Evolutionary conservation across 2,797 vertebrate species (phyloP).

Genomic region (Tiaroga cobitis): DNA sequence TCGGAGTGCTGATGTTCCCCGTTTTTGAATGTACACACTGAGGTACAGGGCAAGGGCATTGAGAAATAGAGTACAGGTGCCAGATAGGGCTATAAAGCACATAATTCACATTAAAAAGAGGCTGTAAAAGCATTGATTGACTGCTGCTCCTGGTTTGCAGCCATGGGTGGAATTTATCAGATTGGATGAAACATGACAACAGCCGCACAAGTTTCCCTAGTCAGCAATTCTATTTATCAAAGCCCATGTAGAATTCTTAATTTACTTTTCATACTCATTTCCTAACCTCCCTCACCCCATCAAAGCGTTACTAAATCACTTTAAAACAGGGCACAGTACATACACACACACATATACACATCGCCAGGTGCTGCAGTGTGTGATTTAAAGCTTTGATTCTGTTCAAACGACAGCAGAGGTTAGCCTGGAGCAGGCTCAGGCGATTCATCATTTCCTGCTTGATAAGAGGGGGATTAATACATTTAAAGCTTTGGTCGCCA

Average conservation of each 20-base stretch:
- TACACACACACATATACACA: conserved; percentile 66
- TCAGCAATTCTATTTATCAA: conserved; percentile 44
- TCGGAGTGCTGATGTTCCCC: conserved; percentile 36
- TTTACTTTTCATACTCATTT: conserved; percentile 69
- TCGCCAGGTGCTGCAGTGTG: conserved; percentile 77
- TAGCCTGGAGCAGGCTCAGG: conserved; percentile 76
- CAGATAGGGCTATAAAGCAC: conserved; percentile 41
- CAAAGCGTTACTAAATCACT: conserved; percentile 76
- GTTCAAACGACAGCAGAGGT: conserved; percentile 84
- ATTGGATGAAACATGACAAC: conserved; percentile 36
- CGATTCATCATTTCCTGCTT: conserved; percentile 81
- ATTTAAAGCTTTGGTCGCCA: conserved; percentile 77
- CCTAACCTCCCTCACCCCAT: conserved; percentile 61
- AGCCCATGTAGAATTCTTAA: conserved; percentile 59
- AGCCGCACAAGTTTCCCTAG: conserved; percentile 14
- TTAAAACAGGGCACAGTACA: conserved; percentile 65
- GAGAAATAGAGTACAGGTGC: conserved; percentile 36
- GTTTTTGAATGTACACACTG: conserved; percentile 19
- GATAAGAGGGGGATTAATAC: conserved; percentile 83
- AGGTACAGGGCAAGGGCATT: conserved; percentile 33
- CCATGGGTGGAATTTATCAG: conserved; percentile 41
- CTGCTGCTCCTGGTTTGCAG: conserved; percentile 40
- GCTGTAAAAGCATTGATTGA: conserved; percentile 42
- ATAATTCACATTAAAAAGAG: conserved; percentile 38
- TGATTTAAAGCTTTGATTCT: conserved; percentile 85